Evolutionary conservation across 2,888 invertebrate genomes (phyloP).

Genomic region (Oegoconia quadripuncta): DNA sequence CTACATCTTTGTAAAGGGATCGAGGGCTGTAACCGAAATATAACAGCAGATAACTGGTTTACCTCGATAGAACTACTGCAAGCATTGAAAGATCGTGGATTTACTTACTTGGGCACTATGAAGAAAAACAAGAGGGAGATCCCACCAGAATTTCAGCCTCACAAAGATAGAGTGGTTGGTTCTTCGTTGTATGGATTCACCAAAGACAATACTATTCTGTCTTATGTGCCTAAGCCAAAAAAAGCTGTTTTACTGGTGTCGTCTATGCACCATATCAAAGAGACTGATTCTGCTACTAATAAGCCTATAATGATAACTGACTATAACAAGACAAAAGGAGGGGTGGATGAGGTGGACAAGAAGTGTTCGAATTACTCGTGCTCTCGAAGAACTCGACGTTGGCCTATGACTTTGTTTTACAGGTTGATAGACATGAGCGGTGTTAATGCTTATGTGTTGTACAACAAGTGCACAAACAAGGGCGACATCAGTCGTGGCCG

Average conservation of each 20-base stretch:
- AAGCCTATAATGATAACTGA: conserved; percentile 17
- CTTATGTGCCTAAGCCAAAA: conserved; percentile 14
- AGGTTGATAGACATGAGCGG: conserved; percentile 11
- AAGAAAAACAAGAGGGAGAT: conserved; percentile 23
- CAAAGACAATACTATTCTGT: conserved; percentile 15
- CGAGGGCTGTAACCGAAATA: conserved; percentile 18
- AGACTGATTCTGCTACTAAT: conserved; percentile 9
- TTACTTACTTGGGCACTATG: conserved; percentile 24
- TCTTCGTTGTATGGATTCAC: conserved; percentile 18
- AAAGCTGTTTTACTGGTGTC: conserved; percentile 17
- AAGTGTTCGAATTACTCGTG: conserved; percentile 14
- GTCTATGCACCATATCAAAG: conserved; percentile 14
- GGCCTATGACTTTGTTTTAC: conserved; percentile 14
- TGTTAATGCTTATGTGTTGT: conserved; percentile 9
- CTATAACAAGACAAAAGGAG: conserved; percentile 21
- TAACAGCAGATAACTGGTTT: conserved; percentile 26
- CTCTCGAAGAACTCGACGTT: conserved; percentile 12
- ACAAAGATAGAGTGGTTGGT: conserved; percentile 11
- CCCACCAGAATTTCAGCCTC: conserved; percentile 18
- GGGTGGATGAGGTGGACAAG: conserved; percentile 19
- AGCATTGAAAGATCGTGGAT: conserved; percentile 16
- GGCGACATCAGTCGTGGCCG: not conserved
- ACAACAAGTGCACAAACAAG: not conserved
- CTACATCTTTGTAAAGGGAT: conserved; percentile 17
- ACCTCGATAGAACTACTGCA: conserved; percentile 22